Conservation (phyloP, 2,797 vertebrate species). For the Periophthalmus magnuspinnatus region DNA sequence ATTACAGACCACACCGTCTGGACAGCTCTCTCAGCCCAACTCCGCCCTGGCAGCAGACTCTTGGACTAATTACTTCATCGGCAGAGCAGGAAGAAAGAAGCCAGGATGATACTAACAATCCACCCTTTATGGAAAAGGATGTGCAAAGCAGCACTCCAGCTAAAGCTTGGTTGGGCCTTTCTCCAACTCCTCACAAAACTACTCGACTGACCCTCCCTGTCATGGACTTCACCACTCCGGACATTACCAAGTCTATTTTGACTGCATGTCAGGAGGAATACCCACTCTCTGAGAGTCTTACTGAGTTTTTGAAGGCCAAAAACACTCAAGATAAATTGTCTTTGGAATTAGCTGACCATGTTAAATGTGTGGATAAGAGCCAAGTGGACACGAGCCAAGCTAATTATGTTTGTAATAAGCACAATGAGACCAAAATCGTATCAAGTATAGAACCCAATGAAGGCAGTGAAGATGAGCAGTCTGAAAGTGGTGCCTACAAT, state of each 20-base stretch:
- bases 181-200: constrained; percentile 1
- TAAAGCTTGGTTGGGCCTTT: constrained; percentile 11
- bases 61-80: constrained; percentile 69
- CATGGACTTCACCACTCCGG: constrained; percentile 10
- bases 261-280: constrained; percentile 59
- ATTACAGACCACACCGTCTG: constrained; percentile 38
- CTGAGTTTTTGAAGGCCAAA: constrained; percentile 52
- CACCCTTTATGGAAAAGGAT: constrained; percentile 13
- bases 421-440: background rate
- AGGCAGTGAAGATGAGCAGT: constrained; percentile 35
- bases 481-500: constrained; percentile 55
- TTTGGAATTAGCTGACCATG: background rate
- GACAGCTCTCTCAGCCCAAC: constrained; percentile 48
- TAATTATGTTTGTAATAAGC: background rate
- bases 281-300: constrained; percentile 70
- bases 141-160: constrained; percentile 3
- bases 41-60: constrained; percentile 65
- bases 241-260: constrained; percentile 8
- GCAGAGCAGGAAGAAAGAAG: constrained; percentile 66
- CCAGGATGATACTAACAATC: background rate
- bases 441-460: constrained; percentile 16
- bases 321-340: constrained; percentile 8
- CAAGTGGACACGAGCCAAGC: background rate
- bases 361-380: background rate
- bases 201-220: background rate